Base-by-base conservation (phyloP, 1,140 invertebrate species). In the Tetranychus urticae region DNA sequence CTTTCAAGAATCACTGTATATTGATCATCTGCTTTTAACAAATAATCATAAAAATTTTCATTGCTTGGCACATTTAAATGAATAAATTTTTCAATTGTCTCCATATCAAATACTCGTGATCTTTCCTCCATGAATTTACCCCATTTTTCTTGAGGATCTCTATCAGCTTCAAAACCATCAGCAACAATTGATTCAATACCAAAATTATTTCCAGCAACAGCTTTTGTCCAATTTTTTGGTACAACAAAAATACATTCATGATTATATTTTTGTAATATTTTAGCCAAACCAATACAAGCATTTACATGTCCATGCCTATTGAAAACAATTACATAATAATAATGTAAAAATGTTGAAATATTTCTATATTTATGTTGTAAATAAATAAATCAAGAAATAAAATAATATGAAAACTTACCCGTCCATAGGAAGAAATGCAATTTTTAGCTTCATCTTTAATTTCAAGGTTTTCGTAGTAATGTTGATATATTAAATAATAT, bases 261-360 rank as follows among this genome's bases (percentile, higher is more conserved):
- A 8, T 55, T 56, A 23, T 23, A n/a, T n/a, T 50, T 13, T 7
- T 47, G 35, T 14, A 62, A 34, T 8, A 39, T 36, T 45, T 62
- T 39, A 6, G 50, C 61, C 35, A 62, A 46, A 23, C 61, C 61
- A 35, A 58, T 48, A 45, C 61, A 62, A n/a, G 61, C 56, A 54
- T 62, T 62, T 34, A 56, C 12, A 35, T 54, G 61, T 7, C 61
- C 61, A 55, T n/a, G n/a, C 7, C 50, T 52, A 33, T 14, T 31
- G 50, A 23, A 23, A 23, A 52, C 2, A 52, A 52, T 23, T 8
- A 52, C 13, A 12, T 6, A 10, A 6, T 10, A 42, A 6, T 42
- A 0, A 42, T 42, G 5, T 10, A 42, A 6, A 6, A 42, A 42
- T 42, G 0, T 10, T 42, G 5, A 42, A 42, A 6, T 42, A 5